These are phyloP conservation scores for Pseudomyrmex gracilis DNA, from an alignment of 1,140 invertebrate species.

Conservation along the genomic window DNA sequence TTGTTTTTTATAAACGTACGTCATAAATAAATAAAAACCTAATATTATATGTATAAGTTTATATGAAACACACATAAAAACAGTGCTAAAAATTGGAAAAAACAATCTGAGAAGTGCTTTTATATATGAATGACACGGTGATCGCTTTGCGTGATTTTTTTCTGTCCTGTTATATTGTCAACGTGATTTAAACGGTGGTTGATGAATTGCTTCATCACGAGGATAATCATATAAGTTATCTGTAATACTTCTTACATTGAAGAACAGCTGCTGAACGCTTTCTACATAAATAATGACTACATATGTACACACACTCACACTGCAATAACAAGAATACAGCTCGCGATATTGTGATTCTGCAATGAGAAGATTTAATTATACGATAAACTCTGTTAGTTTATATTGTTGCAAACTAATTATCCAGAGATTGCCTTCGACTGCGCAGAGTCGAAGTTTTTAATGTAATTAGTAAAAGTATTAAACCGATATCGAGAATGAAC, in stretches of 20 bases:
- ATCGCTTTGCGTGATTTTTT: constrained; percentile 45
- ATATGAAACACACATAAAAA: neutral
- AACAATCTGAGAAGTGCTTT: constrained; percentile 5
- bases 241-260: neutral
- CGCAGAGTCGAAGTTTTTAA: neutral
- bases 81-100: neutral
- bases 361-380: constrained; percentile 9
- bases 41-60: neutral
- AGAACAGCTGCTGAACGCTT: neutral
- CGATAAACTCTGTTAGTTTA: neutral
- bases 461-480: neutral
- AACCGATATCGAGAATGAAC: neutral
- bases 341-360: neutral
- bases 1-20: too few species aligned
- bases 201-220: constrained; percentile 16
- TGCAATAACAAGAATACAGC: neutral
- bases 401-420: constrained; percentile 1
- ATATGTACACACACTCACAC: too few species aligned
- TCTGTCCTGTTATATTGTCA: neutral
- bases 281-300: neutral
- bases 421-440: neutral
- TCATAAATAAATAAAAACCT: neutral
- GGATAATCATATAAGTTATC: constrained; percentile 20
- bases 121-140: neutral
- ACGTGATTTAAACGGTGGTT: constrained; percentile 15